These are phyloP conservation scores for Rhaphigaster nebulosa DNA, from an alignment of 2,888 invertebrate species.

Conservation along the genomic window DNA sequence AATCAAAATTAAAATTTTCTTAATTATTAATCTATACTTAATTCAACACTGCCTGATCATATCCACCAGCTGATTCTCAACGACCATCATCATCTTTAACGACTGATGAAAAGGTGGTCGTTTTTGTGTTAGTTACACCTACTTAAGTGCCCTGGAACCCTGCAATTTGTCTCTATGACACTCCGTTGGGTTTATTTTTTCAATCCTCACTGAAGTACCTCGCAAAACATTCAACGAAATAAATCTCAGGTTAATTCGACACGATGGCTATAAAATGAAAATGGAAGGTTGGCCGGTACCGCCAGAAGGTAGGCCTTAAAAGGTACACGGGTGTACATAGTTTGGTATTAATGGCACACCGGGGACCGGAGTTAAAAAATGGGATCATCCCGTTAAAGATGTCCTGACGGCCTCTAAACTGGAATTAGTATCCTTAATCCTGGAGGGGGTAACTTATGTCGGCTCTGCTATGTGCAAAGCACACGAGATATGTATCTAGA, in stretches of 20 bases:
- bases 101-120: too few relatives aligned
- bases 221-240: neutral
- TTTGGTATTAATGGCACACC: conserved; percentile 12
- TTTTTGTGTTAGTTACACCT: too few relatives aligned
- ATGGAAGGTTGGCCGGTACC: conserved; percentile 14
- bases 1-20: too few relatives aligned
- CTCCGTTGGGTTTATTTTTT: neutral
- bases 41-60: too few relatives aligned
- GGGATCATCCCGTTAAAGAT: conserved; percentile 37
- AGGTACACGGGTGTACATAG: conserved; percentile 37
- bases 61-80: too few relatives aligned
- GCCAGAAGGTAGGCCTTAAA: neutral
- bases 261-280: conserved; percentile 7
- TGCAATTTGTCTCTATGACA: neutral
- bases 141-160: too few relatives aligned
- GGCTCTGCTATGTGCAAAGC: neutral
- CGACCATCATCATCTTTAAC: too few relatives aligned
- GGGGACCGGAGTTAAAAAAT: neutral
- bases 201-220: too few relatives aligned
- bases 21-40: too few relatives aligned
- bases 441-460: neutral
- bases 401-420: conserved; percentile 36
- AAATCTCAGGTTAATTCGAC: conserved; percentile 1
- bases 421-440: conserved; percentile 20
- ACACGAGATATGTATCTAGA: conserved; percentile 10